Percentiles rank a stretch among this genome's conserved stretches.
These are phyloP conservation scores for Brachyptera putata DNA, from an alignment of 2,888 invertebrate species.

Conservation along the genomic window DNA sequence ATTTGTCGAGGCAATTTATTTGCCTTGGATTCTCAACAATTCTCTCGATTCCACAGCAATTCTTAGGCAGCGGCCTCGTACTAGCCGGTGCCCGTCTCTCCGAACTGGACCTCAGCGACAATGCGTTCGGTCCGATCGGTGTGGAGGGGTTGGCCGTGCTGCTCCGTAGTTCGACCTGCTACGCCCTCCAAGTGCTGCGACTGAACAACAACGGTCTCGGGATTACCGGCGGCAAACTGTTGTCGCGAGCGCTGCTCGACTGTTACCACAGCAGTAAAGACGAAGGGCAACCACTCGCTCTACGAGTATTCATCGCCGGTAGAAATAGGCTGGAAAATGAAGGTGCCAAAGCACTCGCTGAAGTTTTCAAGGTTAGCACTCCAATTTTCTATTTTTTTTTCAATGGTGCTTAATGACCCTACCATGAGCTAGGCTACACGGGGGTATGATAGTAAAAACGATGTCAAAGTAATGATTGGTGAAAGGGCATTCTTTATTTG, in stretches of 20 bases:
- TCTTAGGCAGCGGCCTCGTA: conserved; percentile 76
- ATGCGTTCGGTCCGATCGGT: conserved; percentile 95
- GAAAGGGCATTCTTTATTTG: too few species aligned
- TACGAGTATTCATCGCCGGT: conserved; percentile 87
- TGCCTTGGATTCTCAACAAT: too few species aligned
- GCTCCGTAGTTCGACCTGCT: conserved; percentile 79
- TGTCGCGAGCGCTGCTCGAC: conserved; percentile 70
- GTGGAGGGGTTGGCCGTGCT: conserved; percentile 81
- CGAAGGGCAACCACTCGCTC: conserved; percentile 62
- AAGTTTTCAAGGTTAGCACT: conserved; percentile 74
- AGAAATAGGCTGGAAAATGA: conserved; percentile 92
- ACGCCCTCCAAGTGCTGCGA: conserved; percentile 71
- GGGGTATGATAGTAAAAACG: too few species aligned
- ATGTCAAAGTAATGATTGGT: too few species aligned
- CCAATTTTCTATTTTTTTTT: too few species aligned
- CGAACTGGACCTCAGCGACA: conserved; percentile 91
- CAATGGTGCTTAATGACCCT: too few species aligned
- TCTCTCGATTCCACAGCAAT: conserved; percentile 46
- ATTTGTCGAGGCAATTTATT: too few species aligned
- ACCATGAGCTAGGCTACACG: too few species aligned
- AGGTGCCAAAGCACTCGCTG: conserved; percentile 79
- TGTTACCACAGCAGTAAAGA: conserved; percentile 59
- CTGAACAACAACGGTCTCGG: conserved; percentile 96
- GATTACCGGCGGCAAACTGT: conserved; percentile 76
- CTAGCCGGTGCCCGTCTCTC: conserved; percentile 71